phyloP scores from a whole-genome alignment of 1,140 invertebrate species.

The Drosophila aff. region DNA sequence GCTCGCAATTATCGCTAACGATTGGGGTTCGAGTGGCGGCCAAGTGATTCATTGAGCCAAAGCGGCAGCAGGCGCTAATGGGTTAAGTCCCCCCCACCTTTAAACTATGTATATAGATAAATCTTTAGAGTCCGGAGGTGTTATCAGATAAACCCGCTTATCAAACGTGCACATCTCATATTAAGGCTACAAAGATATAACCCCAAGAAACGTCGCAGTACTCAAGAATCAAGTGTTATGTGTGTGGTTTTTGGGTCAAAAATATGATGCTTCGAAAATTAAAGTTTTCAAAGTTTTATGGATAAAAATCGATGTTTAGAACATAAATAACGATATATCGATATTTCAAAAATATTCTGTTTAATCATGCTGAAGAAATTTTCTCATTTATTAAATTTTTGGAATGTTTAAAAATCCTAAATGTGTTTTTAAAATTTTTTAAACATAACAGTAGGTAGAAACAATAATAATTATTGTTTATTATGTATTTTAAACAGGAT shows the following conservation, averaged over 20 bases:
- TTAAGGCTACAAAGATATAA: constrained; percentile 45
- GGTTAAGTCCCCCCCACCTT: constrained; percentile 35
- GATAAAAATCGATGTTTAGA: no score
- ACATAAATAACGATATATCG: no score
- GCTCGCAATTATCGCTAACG: constrained; percentile 18
- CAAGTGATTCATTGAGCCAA: constrained; percentile 24
- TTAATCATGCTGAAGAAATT: no score
- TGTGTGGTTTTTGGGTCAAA: not conserved
- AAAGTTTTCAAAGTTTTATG: no score
- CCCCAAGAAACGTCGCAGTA: constrained; percentile 40
- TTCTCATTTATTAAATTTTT: no score
- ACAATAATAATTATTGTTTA: no score
- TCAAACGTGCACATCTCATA: constrained; percentile 61
- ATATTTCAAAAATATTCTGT: no score
- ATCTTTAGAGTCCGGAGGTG: constrained; percentile 42
- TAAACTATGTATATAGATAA: constrained; percentile 63
- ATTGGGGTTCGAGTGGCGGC: constrained; percentile 6
- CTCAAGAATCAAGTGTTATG: constrained; percentile 2
- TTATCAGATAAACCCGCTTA: constrained; percentile 70
- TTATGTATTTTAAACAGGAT: no score
- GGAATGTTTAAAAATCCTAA: no score
- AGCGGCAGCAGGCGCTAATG: constrained; percentile 13
- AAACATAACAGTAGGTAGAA: no score
- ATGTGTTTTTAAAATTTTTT: no score
- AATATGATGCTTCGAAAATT: not conserved